phyloP scores from a whole-genome alignment of 2,113 vertebrate genomes.

The Saimiri boliviensis region DNA sequence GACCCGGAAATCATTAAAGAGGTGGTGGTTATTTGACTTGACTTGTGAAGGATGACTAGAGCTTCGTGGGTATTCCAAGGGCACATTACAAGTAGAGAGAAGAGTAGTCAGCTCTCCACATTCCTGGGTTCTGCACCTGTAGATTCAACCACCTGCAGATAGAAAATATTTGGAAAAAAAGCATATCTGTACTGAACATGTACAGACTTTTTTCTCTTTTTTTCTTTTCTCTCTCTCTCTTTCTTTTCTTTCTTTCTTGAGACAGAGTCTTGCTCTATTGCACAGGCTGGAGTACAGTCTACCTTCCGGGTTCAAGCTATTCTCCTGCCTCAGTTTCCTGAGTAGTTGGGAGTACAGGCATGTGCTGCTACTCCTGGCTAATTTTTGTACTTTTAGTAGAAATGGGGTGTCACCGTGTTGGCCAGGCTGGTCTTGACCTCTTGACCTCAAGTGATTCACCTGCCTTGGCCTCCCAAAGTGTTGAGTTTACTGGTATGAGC shows the following conservation, averaged over 20 bases:
- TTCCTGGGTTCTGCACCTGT: not conserved
- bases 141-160: not conserved
- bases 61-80: not conserved
- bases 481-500: not conserved
- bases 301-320: too few species aligned
- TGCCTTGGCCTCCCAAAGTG: not conserved
- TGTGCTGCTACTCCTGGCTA: too few species aligned
- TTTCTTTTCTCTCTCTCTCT: too few species aligned
- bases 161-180: not conserved
- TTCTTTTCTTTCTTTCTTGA: too few species aligned
- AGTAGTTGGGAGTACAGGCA: too few species aligned
- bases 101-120: not conserved
- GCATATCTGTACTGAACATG: not conserved
- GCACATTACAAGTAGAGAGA: not conserved
- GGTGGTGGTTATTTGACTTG: not conserved
- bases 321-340: too few species aligned
- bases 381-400: not conserved
- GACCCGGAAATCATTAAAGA: not conserved
- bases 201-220: not conserved
- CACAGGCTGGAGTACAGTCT: too few species aligned
- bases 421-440: not conserved
- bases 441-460: not conserved
- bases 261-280: too few species aligned
- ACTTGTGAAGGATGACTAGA: not conserved
- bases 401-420: not conserved